Evolutionary conservation across 2,888 invertebrate species (phyloP).

Genomic region (Hydrotaea cyrtoneurina): DNA sequence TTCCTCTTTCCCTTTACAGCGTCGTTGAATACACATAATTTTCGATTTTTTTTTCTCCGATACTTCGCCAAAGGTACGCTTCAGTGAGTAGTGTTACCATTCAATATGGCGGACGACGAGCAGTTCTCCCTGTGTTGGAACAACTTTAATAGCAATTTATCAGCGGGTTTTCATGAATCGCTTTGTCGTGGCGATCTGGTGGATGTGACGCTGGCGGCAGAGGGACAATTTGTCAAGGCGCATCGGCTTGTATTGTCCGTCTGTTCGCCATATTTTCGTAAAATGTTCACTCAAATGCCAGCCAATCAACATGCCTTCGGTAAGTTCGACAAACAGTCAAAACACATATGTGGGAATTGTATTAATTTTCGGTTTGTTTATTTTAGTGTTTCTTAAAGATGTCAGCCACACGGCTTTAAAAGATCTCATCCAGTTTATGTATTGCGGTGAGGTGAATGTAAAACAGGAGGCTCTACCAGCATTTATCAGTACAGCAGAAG

Average conservation of each 20-base stretch:
- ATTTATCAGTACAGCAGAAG: conserved; percentile 87
- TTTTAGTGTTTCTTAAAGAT: conserved; percentile 86
- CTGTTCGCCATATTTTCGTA: conserved; percentile 88
- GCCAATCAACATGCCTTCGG: conserved; percentile 86
- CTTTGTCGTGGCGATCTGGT: conserved; percentile 86
- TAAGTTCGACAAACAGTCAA: conserved; percentile 78
- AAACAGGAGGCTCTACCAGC: conserved; percentile 87
- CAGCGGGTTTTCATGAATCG: conserved; percentile 87
- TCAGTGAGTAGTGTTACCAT: conserved; percentile 67
- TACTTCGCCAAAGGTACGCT: conserved; percentile 37
- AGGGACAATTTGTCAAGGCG: conserved; percentile 86
- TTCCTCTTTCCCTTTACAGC: background rate
- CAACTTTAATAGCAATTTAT: conserved; percentile 88
- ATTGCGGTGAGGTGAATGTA: conserved; percentile 87
- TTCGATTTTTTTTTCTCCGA: conserved; percentile 52
- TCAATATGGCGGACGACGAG: conserved; percentile 87
- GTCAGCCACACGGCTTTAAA: conserved; percentile 86
- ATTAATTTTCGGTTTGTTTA: conserved; percentile 15
- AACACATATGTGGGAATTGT: too few species aligned
- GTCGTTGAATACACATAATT: conserved; percentile 47
- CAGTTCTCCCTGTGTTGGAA: conserved; percentile 89
- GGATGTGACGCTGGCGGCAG: conserved; percentile 87
- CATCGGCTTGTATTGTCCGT: conserved; percentile 88
- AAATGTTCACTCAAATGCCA: conserved; percentile 86
- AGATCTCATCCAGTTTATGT: conserved; percentile 88